A percentile compares a stretch with the other conserved stretches of the same genome.
Conservation (phyloP, 2,113 vertebrate species). For the Atlantisia rogersi region DNA sequence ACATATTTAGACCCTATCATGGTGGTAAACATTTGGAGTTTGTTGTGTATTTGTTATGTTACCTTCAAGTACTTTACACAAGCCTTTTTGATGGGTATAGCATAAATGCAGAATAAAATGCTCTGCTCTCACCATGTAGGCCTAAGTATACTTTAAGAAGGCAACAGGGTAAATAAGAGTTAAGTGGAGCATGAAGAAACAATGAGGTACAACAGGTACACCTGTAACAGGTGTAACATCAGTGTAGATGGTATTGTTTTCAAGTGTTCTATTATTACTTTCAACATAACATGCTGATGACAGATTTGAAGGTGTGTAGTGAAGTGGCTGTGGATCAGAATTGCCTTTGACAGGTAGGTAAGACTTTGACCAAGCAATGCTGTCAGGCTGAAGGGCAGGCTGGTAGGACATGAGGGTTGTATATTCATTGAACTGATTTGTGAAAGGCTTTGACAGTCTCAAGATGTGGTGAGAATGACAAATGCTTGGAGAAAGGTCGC, state of each 20-base stretch:
- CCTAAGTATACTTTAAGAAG: not conserved
- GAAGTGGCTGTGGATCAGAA: not conserved
- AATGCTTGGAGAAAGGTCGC: not conserved
- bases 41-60: not conserved
- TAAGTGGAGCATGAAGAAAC: not conserved
- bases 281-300: not conserved
- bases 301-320: not conserved
- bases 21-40: not conserved
- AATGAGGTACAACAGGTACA: not conserved
- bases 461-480: not conserved
- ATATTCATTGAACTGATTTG: not conserved
- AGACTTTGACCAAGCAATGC: not conserved
- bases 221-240: not conserved
- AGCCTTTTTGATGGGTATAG: not conserved
- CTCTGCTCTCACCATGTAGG: not conserved
- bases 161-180: not conserved
- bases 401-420: fast-evolving
- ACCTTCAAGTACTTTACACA: not conserved
- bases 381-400: not conserved
- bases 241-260: not conserved
- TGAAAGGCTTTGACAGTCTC: not conserved
- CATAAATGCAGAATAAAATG: not conserved
- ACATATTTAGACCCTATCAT: not conserved
- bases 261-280: not conserved
- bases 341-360: not conserved